phyloP scores from a whole-genome alignment of 2,888 invertebrate species.

The Anthrax anthrax region DNA sequence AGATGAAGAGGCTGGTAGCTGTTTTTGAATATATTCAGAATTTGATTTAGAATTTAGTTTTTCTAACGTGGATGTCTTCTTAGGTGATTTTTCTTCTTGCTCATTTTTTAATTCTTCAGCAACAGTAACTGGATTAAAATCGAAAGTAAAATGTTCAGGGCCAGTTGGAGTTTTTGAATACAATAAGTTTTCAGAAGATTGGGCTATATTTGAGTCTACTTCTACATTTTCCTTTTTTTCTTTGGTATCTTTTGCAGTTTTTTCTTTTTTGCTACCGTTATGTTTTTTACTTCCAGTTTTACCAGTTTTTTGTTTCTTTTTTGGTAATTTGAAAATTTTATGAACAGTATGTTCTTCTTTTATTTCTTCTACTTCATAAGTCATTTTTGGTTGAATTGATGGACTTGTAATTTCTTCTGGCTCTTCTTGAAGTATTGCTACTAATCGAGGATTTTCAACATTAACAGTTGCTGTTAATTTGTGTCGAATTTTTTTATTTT shows the following conservation, averaged over 20 bases:
- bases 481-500: conserved; percentile 26
- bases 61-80: no score
- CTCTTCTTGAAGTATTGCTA: conserved; percentile 12
- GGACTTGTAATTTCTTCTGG: conserved; percentile 11
- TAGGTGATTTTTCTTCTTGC: no score
- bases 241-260: conserved; percentile 6
- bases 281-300: background rate
- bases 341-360: conserved; percentile 29
- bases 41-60: background rate
- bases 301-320: conserved; percentile 16
- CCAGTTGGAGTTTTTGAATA: background rate
- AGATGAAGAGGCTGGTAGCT: background rate
- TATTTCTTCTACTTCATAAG: conserved; percentile 30
- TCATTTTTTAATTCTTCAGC: background rate
- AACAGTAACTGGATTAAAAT: background rate
- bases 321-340: conserved; percentile 30
- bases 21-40: background rate
- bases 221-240: conserved; percentile 21
- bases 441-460: conserved; percentile 21
- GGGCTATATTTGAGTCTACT: conserved; percentile 5
- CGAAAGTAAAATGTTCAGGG: conserved; percentile 6
- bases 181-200: background rate
- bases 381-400: conserved; percentile 24
- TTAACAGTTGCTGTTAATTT: conserved; percentile 31
- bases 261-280: background rate